Percentiles rank a stretch among this genome's conserved stretches.
Evolutionary conservation across 2,888 invertebrate genomes (phyloP).

Genomic region (Aphidius colemani): DNA sequence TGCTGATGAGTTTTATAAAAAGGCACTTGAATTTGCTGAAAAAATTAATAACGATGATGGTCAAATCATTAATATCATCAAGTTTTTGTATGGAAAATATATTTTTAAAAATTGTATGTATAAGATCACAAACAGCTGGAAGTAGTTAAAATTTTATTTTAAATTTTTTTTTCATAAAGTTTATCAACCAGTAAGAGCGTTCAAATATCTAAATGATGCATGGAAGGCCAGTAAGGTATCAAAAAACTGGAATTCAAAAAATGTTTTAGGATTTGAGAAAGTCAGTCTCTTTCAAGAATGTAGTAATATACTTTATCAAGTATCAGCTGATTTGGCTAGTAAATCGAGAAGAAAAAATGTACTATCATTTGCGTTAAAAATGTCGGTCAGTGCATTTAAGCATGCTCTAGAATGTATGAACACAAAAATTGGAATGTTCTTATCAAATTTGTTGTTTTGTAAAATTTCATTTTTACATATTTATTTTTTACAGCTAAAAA

Average conservation of each 20-base stretch:
- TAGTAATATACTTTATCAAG: no score
- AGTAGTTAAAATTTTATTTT: no score
- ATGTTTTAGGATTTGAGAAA: no score
- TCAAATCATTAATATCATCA: conserved; percentile 35
- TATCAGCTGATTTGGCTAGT: conserved; percentile 3
- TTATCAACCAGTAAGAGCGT: no score
- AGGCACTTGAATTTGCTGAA: conserved; percentile 34
- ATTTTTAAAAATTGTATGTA: conserved; percentile 41
- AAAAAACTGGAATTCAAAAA: no score
- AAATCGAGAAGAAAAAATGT: conserved; percentile 36
- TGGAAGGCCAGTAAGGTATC: no score
- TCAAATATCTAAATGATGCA: no score
- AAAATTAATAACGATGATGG: conserved; percentile 31
- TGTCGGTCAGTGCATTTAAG: conserved; percentile 24
- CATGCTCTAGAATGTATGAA: conserved; percentile 37
- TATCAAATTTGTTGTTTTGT: no score
- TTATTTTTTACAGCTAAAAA: conserved; percentile 36
- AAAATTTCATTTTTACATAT: background rate
- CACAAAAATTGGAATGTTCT: conserved; percentile 37
- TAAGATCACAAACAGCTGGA: no score
- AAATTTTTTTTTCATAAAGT: no score
- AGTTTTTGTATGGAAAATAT: conserved; percentile 48
- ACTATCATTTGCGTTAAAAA: conserved; percentile 17
- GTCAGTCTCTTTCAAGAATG: no score
- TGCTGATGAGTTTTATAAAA: conserved; percentile 42